Conservation (phyloP, 2,888 invertebrate genomes). For the Heterodera filipjevi region DNA sequence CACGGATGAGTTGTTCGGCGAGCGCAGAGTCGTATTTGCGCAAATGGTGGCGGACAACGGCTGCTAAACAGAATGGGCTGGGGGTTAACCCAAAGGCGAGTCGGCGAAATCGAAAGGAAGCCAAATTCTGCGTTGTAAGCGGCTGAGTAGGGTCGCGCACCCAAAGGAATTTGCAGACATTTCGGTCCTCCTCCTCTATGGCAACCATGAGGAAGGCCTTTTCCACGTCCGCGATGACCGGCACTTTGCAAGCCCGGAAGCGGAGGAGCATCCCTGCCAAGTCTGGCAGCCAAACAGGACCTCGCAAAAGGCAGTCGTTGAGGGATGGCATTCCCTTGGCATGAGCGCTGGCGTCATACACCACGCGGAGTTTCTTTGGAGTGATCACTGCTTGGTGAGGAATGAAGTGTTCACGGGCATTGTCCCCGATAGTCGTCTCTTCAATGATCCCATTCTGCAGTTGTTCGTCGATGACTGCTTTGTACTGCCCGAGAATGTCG, state of each 20-base stretch:
- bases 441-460: slow-evolving; percentile 38
- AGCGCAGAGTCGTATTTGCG: slow-evolving; percentile 13
- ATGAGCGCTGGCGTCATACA: slow-evolving; percentile 47
- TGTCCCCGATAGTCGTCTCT: not conserved
- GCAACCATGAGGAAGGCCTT: slow-evolving; percentile 36
- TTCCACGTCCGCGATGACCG: slow-evolving; percentile 34
- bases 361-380: slow-evolving; percentile 46
- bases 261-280: slow-evolving; percentile 34
- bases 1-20: slow-evolving; percentile 25
- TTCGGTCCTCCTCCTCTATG: slow-evolving; percentile 32
- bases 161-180: slow-evolving; percentile 43
- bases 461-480: slow-evolving; percentile 1
- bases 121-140: slow-evolving; percentile 22
- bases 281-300: slow-evolving; percentile 36
- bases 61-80: slow-evolving; percentile 31
- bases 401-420: not conserved
- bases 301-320: slow-evolving; percentile 40
- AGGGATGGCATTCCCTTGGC: slow-evolving; percentile 2
- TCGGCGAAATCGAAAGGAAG: slow-evolving; percentile 30
- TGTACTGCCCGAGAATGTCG: not conserved
- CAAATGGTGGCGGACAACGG: slow-evolving; percentile 5
- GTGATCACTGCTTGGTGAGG: slow-evolving; percentile 24
- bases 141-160: slow-evolving; percentile 5
- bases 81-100: slow-evolving; percentile 39
- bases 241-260: slow-evolving; percentile 15